Percentiles rank a stretch among this genome's conserved stretches.
Conservation (phyloP, 1,140 invertebrate species). For the Bactericera cockerelli region DNA sequence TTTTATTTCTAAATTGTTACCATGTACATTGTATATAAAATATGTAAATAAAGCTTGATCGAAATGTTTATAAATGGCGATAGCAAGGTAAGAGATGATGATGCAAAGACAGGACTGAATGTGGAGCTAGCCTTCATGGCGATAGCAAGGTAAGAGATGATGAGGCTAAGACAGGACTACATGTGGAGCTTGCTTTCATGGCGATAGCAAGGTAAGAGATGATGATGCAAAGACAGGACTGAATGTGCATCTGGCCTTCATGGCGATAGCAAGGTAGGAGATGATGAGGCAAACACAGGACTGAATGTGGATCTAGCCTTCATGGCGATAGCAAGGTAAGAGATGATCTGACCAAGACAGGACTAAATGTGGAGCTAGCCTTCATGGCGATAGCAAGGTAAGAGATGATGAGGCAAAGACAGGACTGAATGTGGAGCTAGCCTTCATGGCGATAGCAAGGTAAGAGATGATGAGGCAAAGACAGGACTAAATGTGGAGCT, state of each 20-base stretch:
- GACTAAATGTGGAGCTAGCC: background rate
- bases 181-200: constrained; percentile 12
- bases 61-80: too few species aligned
- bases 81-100: constrained; percentile 41
- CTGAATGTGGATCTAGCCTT: background rate
- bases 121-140: background rate
- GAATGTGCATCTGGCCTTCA: background rate
- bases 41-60: too few species aligned
- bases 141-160: too few species aligned
- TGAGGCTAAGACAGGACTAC: background rate
- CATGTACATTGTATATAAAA: too few species aligned
- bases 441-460: background rate
- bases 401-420: background rate
- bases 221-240: background rate
- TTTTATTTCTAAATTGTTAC: too few species aligned
- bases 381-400: background rate
- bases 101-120: background rate
- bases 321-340: background rate
- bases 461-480: background rate
- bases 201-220: background rate
- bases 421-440: background rate
- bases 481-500: background rate
- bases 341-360: background rate
- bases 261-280: background rate
- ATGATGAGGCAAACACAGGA: background rate